These are phyloP conservation scores for Hedychridium roseum DNA, from an alignment of 2,888 invertebrate genomes.

Conservation along the genomic window DNA sequence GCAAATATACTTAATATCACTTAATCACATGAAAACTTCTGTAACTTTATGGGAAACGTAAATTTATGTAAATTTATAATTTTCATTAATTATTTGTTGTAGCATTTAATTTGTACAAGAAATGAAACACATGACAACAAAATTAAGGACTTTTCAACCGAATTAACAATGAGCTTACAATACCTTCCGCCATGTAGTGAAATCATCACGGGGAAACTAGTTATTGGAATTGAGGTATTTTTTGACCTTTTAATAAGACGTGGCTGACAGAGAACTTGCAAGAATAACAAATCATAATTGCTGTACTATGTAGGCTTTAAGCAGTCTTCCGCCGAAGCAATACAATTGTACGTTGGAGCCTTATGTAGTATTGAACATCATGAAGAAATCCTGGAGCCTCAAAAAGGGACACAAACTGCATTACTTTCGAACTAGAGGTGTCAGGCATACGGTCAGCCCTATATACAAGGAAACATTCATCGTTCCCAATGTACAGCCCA, in stretches of 20 bases:
- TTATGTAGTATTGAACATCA: conserved; percentile 55
- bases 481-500: conserved; percentile 55
- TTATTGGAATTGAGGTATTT: conserved; percentile 58
- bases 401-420: conserved; percentile 58
- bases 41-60: no score
- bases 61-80: no score
- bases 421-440: conserved; percentile 59
- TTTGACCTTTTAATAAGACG: no score
- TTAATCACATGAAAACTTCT: no score
- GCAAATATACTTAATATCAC: no score
- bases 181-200: conserved; percentile 54
- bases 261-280: no score
- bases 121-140: conserved; percentile 48
- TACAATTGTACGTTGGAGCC: conserved; percentile 63
- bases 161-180: conserved; percentile 58
- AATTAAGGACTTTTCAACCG: conserved; percentile 53
- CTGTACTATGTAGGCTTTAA: conserved; percentile 55
- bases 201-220: conserved; percentile 52
- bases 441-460: conserved; percentile 62
- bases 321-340: conserved; percentile 63
- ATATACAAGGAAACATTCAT: conserved; percentile 63
- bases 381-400: conserved; percentile 57
- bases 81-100: conserved; percentile 8
- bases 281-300: neutral
- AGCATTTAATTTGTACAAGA: conserved; percentile 50